Evolutionary conservation across 2,888 invertebrate genomes (phyloP).

Genomic region (Boloria selene): DNA sequence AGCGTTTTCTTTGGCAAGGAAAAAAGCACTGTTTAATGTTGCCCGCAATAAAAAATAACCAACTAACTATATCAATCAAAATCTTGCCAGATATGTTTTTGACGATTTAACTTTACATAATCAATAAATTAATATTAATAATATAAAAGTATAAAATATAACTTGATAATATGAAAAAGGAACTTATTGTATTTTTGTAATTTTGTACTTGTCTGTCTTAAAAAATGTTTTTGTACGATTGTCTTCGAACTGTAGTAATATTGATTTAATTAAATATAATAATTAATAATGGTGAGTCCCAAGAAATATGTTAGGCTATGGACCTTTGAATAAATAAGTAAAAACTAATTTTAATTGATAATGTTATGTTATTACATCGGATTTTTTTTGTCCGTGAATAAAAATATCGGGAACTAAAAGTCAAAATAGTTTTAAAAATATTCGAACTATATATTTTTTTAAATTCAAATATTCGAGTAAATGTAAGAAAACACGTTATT

Average conservation of each 20-base stretch:
- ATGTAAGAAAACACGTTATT: too few species aligned
- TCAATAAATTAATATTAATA: neutral
- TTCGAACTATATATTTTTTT: too few species aligned
- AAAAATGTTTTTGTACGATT: slow-evolving; percentile 6
- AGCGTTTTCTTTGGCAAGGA: too few species aligned
- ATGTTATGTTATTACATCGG: too few species aligned
- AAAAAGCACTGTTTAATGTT: neutral
- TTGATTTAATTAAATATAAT: neutral
- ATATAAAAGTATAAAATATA: slow-evolving; percentile 10
- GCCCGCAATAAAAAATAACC: neutral
- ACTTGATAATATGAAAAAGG: slow-evolving; percentile 13
- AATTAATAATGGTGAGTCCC: too few species aligned
- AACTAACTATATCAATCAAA: slow-evolving; percentile 1
- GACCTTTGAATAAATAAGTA: too few species aligned
- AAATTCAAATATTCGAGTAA: too few species aligned
- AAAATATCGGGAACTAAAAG: too few species aligned
- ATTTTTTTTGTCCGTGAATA: too few species aligned
- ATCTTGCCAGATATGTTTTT: slow-evolving; percentile 18
- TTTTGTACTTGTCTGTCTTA: slow-evolving; percentile 17
- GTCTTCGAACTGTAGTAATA: neutral
- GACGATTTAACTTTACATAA: slow-evolving; percentile 5
- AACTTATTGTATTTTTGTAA: slow-evolving; percentile 18
- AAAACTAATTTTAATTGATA: too few species aligned
- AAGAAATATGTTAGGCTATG: too few species aligned
- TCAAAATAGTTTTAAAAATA: too few species aligned